Percentiles rank a stretch among this genome's conserved stretches.
Evolutionary conservation across 2,888 invertebrate species (phyloP).

Genomic region (Pachycephus smyrnensis): DNA sequence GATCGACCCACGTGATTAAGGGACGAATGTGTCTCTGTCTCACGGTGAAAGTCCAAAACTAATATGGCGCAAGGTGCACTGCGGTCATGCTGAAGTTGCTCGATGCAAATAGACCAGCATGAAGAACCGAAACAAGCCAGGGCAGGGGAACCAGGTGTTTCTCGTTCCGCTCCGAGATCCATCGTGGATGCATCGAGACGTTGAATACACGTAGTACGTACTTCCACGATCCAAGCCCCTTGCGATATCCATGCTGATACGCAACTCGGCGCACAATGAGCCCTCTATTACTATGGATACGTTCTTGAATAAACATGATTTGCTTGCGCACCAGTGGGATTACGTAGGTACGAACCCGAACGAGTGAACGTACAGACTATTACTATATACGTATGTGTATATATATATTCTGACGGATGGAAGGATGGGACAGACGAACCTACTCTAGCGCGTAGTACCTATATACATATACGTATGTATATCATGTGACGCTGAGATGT

Average conservation of each 20-base stretch:
- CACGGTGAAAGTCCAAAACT: background rate
- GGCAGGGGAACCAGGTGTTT: background rate
- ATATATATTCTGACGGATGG: background rate
- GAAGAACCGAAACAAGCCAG: background rate
- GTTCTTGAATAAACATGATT: conserved; percentile 52
- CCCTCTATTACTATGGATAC: conserved; percentile 41
- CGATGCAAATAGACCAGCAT: background rate
- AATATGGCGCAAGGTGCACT: background rate
- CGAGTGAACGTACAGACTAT: background rate
- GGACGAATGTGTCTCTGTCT: background rate
- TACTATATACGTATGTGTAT: background rate
- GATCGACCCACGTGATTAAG: background rate
- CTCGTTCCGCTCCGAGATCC: conserved; percentile 6
- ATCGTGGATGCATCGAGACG: conserved; percentile 8
- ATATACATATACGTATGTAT: background rate
- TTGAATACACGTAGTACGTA: conserved; percentile 36
- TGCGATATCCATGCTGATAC: conserved; percentile 23
- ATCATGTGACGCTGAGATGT: conserved; percentile 22
- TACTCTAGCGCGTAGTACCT: background rate
- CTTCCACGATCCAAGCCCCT: conserved; percentile 22
- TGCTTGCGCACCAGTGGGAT: conserved; percentile 36
- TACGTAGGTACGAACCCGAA: conserved; percentile 27
- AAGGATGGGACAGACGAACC: background rate
- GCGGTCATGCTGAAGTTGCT: background rate
- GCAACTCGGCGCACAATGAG: conserved; percentile 21